These are phyloP conservation scores for Dendrolimus pini DNA, from an alignment of 2,888 invertebrate species.

Conservation along the genomic window DNA sequence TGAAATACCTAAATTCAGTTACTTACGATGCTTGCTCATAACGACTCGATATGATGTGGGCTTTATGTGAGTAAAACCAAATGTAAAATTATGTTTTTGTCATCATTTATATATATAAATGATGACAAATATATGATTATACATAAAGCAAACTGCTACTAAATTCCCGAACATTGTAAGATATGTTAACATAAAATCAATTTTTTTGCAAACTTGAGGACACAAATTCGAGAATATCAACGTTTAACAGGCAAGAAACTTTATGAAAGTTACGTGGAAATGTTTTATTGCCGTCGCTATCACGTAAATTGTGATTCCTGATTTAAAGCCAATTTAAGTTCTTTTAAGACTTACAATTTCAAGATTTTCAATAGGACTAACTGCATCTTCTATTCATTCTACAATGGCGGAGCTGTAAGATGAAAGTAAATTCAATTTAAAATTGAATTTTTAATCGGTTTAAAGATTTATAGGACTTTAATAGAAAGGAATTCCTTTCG, in stretches of 20 bases:
- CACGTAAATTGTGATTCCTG: slow-evolving; percentile 27
- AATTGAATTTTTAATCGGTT: neutral
- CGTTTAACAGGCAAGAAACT: neutral
- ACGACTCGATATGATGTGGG: too few species aligned
- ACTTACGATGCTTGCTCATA: too few species aligned
- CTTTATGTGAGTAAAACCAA: too few species aligned
- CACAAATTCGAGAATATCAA: neutral
- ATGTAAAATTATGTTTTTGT: too few species aligned
- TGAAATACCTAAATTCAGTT: too few species aligned
- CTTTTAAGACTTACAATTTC: slow-evolving; percentile 24
- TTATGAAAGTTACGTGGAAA: neutral
- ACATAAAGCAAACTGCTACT: neutral
- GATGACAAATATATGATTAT: neutral
- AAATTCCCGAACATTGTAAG: neutral
- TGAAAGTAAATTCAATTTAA: neutral
- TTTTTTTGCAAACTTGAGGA: neutral
- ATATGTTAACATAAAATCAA: neutral
- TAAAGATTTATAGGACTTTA: neutral
- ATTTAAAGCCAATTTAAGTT: slow-evolving; percentile 43
- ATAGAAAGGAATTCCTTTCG: too few species aligned
- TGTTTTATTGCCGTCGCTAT: neutral
- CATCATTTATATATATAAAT: too few species aligned
- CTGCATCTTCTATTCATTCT: neutral
- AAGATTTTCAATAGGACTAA: neutral
- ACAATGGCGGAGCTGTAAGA: neutral